Percentiles rank a stretch among this genome's conserved stretches.
phyloP scores from a whole-genome alignment of 2,797 vertebrate genomes.

The Macropodus opercularis region DNA sequence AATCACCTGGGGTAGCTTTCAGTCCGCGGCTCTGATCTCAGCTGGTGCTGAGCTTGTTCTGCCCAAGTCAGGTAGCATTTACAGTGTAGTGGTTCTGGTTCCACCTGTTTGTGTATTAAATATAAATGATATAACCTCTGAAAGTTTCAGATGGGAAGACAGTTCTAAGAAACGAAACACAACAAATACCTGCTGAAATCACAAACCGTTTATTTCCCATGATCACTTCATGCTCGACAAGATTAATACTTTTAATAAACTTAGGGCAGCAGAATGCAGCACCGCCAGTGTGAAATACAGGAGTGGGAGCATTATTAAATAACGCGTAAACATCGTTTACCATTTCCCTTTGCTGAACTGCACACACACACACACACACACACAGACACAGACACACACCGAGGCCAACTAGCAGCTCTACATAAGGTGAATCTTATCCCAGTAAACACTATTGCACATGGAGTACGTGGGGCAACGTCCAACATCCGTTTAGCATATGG shows the following conservation, averaged over 20 bases:
- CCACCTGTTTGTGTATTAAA: no score
- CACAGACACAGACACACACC: neutral
- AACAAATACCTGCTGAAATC: neutral
- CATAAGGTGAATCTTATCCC: constrained; percentile 8
- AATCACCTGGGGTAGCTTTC: neutral
- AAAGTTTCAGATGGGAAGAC: no score
- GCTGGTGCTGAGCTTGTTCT: no score
- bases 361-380: no score
- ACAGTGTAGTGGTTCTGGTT: no score
- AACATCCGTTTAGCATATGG: neutral
- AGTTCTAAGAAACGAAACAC: neutral
- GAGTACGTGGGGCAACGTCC: neutral
- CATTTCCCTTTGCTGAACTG: constrained; percentile 21
- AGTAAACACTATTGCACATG: constrained; percentile 20
- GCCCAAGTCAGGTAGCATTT: no score
- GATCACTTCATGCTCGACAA: constrained; percentile 6
- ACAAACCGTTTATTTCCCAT: constrained; percentile 13
- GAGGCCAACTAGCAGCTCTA: neutral
- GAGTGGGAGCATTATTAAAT: constrained; percentile 1
- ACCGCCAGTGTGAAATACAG: neutral
- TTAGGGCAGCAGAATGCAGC: neutral
- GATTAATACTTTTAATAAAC: constrained; percentile 22
- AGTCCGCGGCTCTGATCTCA: neutral
- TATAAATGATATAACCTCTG: no score
- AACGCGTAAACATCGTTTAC: constrained; percentile 5